Percentiles rank a stretch among this genome's conserved stretches.
phyloP scores from a whole-genome alignment of 2,797 vertebrate genomes.

The Tauraco hartlaubi region DNA sequence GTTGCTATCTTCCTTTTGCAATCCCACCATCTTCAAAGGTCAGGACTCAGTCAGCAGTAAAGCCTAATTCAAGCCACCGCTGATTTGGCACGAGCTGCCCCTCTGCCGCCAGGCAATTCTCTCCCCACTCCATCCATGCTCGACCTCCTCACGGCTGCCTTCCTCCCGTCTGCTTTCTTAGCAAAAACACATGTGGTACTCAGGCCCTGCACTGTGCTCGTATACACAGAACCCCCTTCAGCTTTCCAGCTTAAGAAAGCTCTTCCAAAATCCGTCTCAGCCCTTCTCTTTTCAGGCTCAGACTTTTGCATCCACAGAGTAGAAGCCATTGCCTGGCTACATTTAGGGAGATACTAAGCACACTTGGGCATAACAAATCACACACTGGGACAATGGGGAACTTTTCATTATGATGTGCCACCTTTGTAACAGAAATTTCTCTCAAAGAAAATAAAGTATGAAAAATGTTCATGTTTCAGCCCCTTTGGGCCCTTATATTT shows the following conservation, averaged over 20 bases:
- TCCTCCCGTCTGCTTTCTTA: background rate
- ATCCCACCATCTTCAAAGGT: background rate
- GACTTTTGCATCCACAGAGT: background rate
- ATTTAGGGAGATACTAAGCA: background rate
- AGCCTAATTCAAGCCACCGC: background rate
- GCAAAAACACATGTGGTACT: background rate
- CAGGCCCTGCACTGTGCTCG: background rate
- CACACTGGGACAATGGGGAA: background rate
- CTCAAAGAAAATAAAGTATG: background rate
- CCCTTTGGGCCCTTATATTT: background rate
- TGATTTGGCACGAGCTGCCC: background rate
- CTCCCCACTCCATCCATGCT: background rate
- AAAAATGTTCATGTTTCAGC: background rate
- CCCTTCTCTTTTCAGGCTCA: background rate
- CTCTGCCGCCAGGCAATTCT: background rate
- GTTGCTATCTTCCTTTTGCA: background rate
- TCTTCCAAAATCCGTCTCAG: background rate
- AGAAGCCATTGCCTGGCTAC: background rate
- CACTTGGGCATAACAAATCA: background rate
- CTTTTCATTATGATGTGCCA: background rate
- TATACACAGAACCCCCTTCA: background rate
- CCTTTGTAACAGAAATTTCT: background rate
- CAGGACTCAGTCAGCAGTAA: background rate
- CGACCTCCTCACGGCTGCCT: background rate
- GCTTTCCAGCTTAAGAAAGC: background rate